Evolutionary conservation across 2,113 vertebrate species (phyloP).

Genomic region (Megaceryle torquata): DNA sequence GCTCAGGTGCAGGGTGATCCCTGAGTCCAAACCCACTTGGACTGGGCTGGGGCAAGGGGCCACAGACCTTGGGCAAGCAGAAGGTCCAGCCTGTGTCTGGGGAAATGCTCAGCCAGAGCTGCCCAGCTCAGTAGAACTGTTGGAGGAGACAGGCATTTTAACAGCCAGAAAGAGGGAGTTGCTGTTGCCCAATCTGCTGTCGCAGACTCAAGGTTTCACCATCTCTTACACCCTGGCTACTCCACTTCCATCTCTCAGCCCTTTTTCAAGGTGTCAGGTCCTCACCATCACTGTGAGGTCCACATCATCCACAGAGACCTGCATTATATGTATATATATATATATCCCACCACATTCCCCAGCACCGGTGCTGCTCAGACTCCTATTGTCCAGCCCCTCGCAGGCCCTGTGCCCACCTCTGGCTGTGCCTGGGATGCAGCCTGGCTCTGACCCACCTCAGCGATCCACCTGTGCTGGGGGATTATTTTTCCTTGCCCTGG

Average conservation of each 20-base stretch:
- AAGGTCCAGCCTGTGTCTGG: not conserved
- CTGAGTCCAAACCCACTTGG: not conserved
- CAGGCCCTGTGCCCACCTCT: not conserved
- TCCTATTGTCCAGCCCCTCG: not conserved
- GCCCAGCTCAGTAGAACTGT: fast-evolving
- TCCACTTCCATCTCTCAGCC: not conserved
- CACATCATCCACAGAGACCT: not conserved
- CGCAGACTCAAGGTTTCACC: not conserved
- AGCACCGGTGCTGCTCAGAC: fast-evolving
- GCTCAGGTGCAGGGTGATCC: not conserved
- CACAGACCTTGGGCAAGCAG: fast-evolving
- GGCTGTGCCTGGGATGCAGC: fast-evolving
- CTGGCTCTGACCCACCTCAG: not conserved
- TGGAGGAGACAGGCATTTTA: not conserved
- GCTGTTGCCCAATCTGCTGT: not conserved
- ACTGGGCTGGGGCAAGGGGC: not conserved
- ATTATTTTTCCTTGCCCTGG: not conserved
- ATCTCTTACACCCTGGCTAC: not conserved
- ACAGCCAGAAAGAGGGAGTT: not conserved
- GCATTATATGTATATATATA: too few relatives aligned
- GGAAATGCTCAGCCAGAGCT: too few relatives aligned
- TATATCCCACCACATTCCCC: fast-evolving
- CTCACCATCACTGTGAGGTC: not conserved
- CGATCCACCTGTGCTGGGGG: fast-evolving
- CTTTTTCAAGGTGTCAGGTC: not conserved